Evolutionary conservation across 2,113 vertebrate species (phyloP).

Genomic region (Festucalex cinctus): DNA sequence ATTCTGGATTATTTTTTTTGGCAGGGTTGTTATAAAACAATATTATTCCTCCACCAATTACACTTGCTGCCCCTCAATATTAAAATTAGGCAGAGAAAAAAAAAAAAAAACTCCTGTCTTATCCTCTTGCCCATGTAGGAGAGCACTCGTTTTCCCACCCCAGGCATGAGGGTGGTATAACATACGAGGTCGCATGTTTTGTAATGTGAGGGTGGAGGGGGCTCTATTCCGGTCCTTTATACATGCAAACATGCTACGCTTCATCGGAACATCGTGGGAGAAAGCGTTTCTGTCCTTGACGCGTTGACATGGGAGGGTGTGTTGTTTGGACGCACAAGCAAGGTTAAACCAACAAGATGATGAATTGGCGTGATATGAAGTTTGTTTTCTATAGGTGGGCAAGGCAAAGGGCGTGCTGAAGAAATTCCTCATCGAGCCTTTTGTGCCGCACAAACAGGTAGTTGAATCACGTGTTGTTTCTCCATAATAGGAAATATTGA

Average conservation of each 20-base stretch:
- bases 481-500: too few species aligned
- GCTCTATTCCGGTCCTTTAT: constrained; percentile 44
- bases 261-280: not conserved
- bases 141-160: not conserved
- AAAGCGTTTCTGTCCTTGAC: not conserved
- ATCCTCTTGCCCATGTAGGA: not conserved
- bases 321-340: not conserved
- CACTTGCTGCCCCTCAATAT: too few species aligned
- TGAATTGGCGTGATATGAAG: constrained; percentile 17
- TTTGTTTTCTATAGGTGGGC: constrained; percentile 78
- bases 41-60: too few species aligned
- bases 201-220: constrained; percentile 13
- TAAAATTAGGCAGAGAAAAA: too few species aligned
- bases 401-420: constrained; percentile 89
- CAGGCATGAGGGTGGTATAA: constrained; percentile 44
- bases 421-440: constrained; percentile 96
- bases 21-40: too few species aligned
- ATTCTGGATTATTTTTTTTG: too few species aligned
- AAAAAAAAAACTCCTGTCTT: too few species aligned
- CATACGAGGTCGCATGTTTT: constrained; percentile 35
- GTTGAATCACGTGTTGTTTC: constrained; percentile 5
- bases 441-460: constrained; percentile 91
- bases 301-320: not conserved
- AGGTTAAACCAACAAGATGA: not conserved
- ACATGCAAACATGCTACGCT: constrained; percentile 6